Evolutionary conservation across 2,113 vertebrate species (phyloP).

Genomic region (Atherinomorus stipes): DNA sequence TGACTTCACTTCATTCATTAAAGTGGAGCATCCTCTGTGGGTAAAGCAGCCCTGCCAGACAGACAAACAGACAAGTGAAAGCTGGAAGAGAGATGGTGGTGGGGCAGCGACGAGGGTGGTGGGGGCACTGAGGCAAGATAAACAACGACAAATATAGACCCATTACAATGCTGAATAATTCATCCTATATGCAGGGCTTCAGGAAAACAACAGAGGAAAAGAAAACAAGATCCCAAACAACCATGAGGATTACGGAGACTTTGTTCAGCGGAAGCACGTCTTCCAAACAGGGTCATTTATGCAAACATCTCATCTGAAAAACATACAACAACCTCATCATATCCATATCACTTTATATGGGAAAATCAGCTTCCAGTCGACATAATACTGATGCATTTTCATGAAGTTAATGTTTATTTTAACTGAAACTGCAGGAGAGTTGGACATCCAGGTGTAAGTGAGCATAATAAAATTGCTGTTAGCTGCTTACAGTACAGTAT

Average conservation of each 20-base stretch:
- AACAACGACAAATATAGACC: constrained; percentile 81
- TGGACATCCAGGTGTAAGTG: constrained; percentile 33
- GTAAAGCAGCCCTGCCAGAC: constrained; percentile 39
- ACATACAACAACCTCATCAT: constrained; percentile 20
- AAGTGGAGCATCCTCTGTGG: constrained; percentile 69
- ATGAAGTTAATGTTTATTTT: constrained; percentile 48
- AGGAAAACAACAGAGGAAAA: constrained; percentile 64
- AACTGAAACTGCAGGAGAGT: constrained; percentile 45
- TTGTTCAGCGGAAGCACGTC: constrained; percentile 42
- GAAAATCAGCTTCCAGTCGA: constrained; percentile 46
- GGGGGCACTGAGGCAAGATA: constrained; percentile 69
- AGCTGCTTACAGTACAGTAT: background rate
- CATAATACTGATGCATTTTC: constrained; percentile 53
- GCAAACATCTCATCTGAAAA: constrained; percentile 40
- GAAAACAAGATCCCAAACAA: constrained; percentile 56
- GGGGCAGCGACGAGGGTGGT: constrained; percentile 56
- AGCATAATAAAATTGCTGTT: constrained; percentile 38
- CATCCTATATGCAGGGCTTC: constrained; percentile 67
- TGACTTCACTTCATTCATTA: constrained; percentile 80
- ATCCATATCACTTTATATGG: constrained; percentile 45
- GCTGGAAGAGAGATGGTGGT: constrained; percentile 48
- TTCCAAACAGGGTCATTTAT: constrained; percentile 52
- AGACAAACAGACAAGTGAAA: constrained; percentile 48
- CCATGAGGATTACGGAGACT: constrained; percentile 47
- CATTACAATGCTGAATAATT: constrained; percentile 80